Evolutionary conservation across 2,888 invertebrate genomes (phyloP).

Genomic region (Deroplatys truncata): DNA sequence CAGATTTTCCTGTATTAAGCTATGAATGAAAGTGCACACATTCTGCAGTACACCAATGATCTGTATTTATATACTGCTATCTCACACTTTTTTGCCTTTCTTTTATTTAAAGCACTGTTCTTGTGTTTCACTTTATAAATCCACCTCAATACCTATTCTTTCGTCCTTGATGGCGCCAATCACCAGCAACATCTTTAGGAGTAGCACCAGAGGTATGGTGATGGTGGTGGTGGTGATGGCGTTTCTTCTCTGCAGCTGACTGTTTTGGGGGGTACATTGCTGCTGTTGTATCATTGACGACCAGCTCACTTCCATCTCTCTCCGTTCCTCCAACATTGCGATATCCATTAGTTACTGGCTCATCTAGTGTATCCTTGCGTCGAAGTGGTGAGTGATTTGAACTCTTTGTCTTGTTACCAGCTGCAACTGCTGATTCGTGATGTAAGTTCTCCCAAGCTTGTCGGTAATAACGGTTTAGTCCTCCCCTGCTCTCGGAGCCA

Average conservation of each 20-base stretch:
- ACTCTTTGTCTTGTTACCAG: slow-evolving; percentile 31
- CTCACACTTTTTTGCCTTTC: too few relatives aligned
- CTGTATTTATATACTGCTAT: background rate
- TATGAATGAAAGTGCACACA: background rate
- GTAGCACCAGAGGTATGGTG: slow-evolving; percentile 44
- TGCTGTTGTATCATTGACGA: slow-evolving; percentile 58
- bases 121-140: background rate
- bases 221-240: slow-evolving; percentile 73
- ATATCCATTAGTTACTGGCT: slow-evolving; percentile 66
- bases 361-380: slow-evolving; percentile 69
- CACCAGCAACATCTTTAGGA: slow-evolving; percentile 16
- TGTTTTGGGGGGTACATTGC: slow-evolving; percentile 31
- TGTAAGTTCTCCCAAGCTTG: slow-evolving; percentile 92
- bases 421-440: slow-evolving; percentile 51
- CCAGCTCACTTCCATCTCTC: slow-evolving; percentile 72
- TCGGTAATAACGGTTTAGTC: slow-evolving; percentile 82
- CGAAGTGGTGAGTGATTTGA: slow-evolving; percentile 55
- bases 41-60: background rate
- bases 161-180: slow-evolving; percentile 24
- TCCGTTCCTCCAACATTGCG: slow-evolving; percentile 43
- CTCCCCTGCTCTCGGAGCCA: slow-evolving; percentile 73
- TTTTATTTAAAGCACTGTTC: background rate
- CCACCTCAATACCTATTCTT: slow-evolving; percentile 24
- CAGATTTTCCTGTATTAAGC: background rate
- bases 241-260: slow-evolving; percentile 56